phyloP scores from a whole-genome alignment of 2,113 vertebrate genomes.

The Mirounga angustirostris region DNA sequence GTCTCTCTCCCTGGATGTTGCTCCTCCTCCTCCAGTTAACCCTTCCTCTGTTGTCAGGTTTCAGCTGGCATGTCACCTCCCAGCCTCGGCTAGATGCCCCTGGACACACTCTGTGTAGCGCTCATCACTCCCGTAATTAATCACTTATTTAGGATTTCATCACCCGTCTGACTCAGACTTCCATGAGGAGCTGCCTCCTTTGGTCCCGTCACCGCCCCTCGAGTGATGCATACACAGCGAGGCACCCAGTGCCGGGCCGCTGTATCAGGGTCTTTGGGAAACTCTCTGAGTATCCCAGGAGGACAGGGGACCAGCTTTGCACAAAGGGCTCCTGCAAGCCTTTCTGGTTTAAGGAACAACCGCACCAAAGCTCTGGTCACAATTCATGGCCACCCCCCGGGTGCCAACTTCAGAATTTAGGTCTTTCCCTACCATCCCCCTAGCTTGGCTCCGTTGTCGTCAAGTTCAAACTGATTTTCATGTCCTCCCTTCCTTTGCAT shows the following conservation, averaged over 20 bases:
- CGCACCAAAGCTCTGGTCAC: background rate
- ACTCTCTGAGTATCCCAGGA: background rate
- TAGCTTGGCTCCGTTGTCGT: background rate
- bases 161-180: background rate
- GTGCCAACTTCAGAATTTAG: background rate
- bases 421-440: background rate
- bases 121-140: no score
- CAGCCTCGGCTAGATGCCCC: background rate
- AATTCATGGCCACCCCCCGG: background rate
- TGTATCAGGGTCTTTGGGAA: background rate
- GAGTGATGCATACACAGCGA: rapidly evolving
- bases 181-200: no score
- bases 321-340: background rate
- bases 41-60: background rate
- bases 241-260: rapidly evolving
- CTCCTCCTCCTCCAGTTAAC: background rate
- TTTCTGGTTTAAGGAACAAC: background rate
- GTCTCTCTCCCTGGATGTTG: background rate
- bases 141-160: background rate
- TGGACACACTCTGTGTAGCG: rapidly evolving
- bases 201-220: rapidly evolving
- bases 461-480: background rate
- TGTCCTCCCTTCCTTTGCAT: conserved; percentile 17
- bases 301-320: background rate
- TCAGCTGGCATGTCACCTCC: background rate